Conservation (phyloP, 1,140 invertebrate species). For the Anoplolepis gracilipes region DNA sequence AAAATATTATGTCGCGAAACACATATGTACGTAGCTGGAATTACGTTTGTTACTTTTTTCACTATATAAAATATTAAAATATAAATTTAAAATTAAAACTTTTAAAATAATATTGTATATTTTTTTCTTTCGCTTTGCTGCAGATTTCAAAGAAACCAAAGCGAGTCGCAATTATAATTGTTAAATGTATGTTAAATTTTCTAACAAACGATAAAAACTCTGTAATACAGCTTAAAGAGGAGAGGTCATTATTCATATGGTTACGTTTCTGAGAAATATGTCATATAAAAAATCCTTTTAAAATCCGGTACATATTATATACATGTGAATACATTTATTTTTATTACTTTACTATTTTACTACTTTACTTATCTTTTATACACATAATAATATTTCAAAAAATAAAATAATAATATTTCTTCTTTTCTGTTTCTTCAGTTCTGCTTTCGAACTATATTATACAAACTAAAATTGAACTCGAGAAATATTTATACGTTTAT, state of each 20-base stretch:
- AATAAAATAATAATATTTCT: no score
- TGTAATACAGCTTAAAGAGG: no score
- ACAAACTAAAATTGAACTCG: not conserved
- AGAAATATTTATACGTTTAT: not conserved
- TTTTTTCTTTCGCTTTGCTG: not conserved
- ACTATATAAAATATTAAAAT: not conserved
- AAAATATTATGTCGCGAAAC: not conserved
- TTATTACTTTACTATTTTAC: no score
- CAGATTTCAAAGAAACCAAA: no score
- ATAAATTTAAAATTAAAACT: not conserved
- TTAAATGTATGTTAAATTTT: not conserved
- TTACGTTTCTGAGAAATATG: no score
- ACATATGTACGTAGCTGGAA: not conserved
- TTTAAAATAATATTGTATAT: not conserved
- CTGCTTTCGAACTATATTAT: not conserved
- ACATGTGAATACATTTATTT: no score
- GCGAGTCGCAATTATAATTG: not conserved
- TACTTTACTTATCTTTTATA: no score
- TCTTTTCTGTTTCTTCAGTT: no score
- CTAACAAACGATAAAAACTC: not conserved
- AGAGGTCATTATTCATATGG: no score
- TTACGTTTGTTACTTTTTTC: not conserved
- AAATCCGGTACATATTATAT: no score
- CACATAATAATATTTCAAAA: no score
- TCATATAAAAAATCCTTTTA: no score